Evolutionary conservation across 30 jellyfish, hydroid and myxozoan species (phyloP).

Genomic region (Chrysaora quinquecirrha): DNA sequence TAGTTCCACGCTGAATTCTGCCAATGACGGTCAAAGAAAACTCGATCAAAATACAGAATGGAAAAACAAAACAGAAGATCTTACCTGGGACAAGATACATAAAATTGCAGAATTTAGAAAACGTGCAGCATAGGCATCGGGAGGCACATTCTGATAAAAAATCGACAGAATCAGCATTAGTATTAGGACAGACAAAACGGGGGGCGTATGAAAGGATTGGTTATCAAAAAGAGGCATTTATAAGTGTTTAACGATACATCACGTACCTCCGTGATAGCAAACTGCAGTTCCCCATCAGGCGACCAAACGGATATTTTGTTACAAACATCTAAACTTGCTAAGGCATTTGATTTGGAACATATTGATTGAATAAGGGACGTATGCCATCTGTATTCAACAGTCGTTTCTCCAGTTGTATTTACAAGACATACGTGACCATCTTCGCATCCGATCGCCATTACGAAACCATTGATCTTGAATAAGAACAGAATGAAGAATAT

Average conservation of each 20-base stretch:
- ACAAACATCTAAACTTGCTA: slow-evolving; percentile 46
- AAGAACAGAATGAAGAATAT: too few species aligned
- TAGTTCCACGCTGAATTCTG: neutral
- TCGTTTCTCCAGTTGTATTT: slow-evolving; percentile 33
- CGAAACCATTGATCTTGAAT: slow-evolving; percentile 29
- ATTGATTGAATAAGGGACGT: slow-evolving; percentile 21
- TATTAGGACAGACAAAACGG: neutral
- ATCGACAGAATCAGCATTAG: neutral
- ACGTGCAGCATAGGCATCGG: neutral
- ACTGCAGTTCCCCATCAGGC: neutral
- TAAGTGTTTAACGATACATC: neutral
- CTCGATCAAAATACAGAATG: neutral
- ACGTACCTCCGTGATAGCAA: slow-evolving; percentile 7
- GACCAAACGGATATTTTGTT: slow-evolving; percentile 33
- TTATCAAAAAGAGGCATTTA: neutral
- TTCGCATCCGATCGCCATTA: slow-evolving; percentile 54
- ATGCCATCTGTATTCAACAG: slow-evolving; percentile 15
- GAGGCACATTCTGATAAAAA: slow-evolving; percentile 15
- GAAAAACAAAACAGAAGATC: too few species aligned
- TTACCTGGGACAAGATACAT: slow-evolving; percentile 13
- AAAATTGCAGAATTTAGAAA: slow-evolving; percentile 1
- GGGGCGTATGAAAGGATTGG: neutral
- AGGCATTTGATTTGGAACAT: slow-evolving; percentile 1
- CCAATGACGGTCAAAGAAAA: neutral
- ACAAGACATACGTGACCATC: slow-evolving; percentile 35